These are phyloP conservation scores for Oligia strigilis DNA, from an alignment of 2,888 invertebrate genomes.

Conservation along the genomic window DNA sequence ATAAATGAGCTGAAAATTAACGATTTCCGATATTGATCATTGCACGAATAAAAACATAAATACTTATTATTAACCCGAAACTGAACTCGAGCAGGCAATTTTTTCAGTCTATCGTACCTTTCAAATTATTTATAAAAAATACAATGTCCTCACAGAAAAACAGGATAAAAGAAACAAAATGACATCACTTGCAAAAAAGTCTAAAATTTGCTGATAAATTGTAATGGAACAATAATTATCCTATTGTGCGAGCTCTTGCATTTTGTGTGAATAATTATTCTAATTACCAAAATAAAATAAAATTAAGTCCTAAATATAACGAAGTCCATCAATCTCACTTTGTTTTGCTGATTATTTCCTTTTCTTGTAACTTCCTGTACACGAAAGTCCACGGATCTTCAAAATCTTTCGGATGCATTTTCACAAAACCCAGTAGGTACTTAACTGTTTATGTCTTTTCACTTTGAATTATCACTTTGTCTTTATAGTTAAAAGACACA, in stretches of 20 bases:
- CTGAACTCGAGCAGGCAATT: background rate
- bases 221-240: background rate
- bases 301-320: background rate
- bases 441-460: conserved; percentile 14
- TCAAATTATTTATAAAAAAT: background rate
- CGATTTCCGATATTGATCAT: background rate
- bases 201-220: background rate
- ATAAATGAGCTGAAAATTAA: background rate
- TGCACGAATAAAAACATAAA: background rate
- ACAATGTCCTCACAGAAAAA: background rate
- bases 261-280: background rate
- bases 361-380: conserved; percentile 83
- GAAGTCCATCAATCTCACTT: conserved; percentile 76
- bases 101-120: background rate
- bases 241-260: background rate
- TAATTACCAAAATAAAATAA: conserved; percentile 4
- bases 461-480: conserved; percentile 6
- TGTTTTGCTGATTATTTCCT: conserved; percentile 81
- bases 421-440: conserved; percentile 51
- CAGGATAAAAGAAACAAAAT: conserved; percentile 29
- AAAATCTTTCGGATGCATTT: conserved; percentile 73
- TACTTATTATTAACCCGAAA: background rate
- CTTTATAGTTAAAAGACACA: background rate
- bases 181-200: conserved; percentile 12
- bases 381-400: conserved; percentile 86